Percentiles rank a stretch among this genome's conserved stretches.
These are phyloP conservation scores for Coecobrya sp. DNA, from an alignment of 2,888 invertebrate genomes.

Conservation along the genomic window DNA sequence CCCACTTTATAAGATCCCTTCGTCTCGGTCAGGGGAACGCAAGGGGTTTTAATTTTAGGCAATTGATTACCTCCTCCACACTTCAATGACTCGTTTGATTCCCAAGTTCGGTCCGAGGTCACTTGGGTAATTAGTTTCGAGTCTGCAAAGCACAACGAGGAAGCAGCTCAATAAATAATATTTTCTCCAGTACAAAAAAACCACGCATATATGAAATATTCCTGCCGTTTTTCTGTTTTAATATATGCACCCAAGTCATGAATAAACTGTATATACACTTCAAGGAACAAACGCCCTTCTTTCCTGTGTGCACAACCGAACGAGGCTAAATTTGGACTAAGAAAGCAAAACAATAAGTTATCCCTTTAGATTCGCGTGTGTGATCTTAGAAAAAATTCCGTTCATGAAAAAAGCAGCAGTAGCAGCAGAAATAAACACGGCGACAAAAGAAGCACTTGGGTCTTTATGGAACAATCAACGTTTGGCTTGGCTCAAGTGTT, in stretches of 20 bases:
- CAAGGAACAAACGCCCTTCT: not conserved
- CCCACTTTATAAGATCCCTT: not conserved
- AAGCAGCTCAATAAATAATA: not conserved
- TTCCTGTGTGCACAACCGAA: not conserved
- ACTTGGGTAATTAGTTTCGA: not conserved
- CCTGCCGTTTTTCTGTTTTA: no score
- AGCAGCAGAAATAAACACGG: not conserved
- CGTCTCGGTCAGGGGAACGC: conserved; percentile 40
- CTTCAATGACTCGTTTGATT: conserved; percentile 5
- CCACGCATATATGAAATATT: not conserved
- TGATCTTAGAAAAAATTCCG: conserved; percentile 1
- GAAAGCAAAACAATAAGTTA: not conserved
- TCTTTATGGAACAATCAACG: conserved; percentile 29
- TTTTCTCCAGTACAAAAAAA: not conserved
- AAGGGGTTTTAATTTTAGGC: conserved; percentile 41
- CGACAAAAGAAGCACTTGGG: not conserved
- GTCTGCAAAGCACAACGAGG: not conserved
- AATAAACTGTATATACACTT: not conserved
- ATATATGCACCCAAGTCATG: no score
- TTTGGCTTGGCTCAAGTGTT: not conserved
- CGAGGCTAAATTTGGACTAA: conserved; percentile 11
- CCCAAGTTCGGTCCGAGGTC: conserved; percentile 25
- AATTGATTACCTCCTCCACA: not conserved
- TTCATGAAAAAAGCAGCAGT: conserved; percentile 27
- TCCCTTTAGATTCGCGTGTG: not conserved